These are phyloP conservation scores for Anomalospiza imberbis DNA, from an alignment of 2,797 vertebrate species.

Conservation along the genomic window DNA sequence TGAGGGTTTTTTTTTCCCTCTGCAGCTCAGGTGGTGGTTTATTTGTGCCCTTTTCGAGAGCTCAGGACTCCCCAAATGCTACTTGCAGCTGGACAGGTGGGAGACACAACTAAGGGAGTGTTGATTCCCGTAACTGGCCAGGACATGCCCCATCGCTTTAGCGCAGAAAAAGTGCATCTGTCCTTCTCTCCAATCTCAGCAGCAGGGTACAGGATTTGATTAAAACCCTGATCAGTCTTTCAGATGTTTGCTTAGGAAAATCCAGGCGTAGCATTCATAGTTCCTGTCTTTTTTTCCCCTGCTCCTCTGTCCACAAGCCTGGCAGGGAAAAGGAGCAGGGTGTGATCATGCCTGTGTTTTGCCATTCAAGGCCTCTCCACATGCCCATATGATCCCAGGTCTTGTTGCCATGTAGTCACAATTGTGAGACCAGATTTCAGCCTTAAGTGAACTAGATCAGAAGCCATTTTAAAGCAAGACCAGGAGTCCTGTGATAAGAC, in stretches of 20 bases:
- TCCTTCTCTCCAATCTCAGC: neutral
- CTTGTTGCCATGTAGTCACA: neutral
- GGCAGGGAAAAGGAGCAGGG: neutral
- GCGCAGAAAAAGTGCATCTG: neutral
- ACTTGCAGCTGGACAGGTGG: neutral
- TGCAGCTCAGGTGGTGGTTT: neutral
- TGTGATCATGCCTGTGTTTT: neutral
- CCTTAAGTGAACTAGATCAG: conserved; percentile 10
- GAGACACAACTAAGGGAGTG: neutral
- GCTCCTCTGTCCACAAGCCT: neutral
- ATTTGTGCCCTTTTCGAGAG: neutral
- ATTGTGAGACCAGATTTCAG: neutral
- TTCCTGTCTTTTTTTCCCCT: neutral
- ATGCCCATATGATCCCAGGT: neutral
- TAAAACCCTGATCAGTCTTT: neutral
- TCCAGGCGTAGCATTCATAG: neutral
- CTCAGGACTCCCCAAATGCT: neutral
- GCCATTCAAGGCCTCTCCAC: neutral
- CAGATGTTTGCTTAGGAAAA: neutral
- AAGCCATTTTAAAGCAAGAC: conserved; percentile 47
- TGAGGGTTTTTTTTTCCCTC: neutral
- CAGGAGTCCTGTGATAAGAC: neutral
- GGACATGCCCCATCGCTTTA: neutral
- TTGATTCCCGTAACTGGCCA: neutral
- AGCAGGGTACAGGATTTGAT: neutral